Percentiles rank a stretch among this genome's conserved stretches.
phyloP scores from a whole-genome alignment of 2,888 invertebrate genomes.

The Seira musarum region DNA sequence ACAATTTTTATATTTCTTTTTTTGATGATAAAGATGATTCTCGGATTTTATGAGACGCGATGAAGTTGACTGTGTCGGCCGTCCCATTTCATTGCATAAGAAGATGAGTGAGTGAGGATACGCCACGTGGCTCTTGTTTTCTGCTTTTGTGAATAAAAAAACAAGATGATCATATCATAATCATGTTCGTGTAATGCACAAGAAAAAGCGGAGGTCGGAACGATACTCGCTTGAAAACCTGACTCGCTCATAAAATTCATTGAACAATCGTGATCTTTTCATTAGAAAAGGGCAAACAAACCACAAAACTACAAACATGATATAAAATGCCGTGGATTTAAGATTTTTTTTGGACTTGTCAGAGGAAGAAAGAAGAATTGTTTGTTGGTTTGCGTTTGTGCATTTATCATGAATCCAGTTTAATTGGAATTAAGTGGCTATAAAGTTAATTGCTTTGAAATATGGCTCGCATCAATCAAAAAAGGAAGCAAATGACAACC shows the following conservation, averaged over 20 bases:
- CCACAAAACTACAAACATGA: not conserved
- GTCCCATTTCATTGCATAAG: constrained; percentile 6
- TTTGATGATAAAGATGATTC: constrained; percentile 2
- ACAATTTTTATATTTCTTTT: constrained; percentile 7
- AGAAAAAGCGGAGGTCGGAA: constrained; percentile 9
- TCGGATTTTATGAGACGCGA: not conserved
- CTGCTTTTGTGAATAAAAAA: not conserved
- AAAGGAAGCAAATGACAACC: no score
- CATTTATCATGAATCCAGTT: not conserved
- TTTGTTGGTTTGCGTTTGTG: not conserved
- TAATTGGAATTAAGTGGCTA: constrained; percentile 36
- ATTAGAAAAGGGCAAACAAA: constrained; percentile 22
- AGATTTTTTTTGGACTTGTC: not conserved
- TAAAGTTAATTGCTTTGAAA: constrained; percentile 35
- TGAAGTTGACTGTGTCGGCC: not conserved
- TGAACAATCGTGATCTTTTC: constrained; percentile 53
- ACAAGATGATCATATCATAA: constrained; percentile 22
- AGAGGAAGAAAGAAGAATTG: not conserved
- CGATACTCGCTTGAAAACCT: constrained; percentile 51
- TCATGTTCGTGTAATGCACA: not conserved
- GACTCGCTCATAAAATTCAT: constrained; percentile 52
- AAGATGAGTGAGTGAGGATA: not conserved
- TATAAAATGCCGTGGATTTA: not conserved
- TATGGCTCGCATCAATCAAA: not conserved
- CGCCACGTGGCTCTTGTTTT: constrained; percentile 47